Conservation (phyloP, 2,113 vertebrate species). For the Cochlearius cochlearius region DNA sequence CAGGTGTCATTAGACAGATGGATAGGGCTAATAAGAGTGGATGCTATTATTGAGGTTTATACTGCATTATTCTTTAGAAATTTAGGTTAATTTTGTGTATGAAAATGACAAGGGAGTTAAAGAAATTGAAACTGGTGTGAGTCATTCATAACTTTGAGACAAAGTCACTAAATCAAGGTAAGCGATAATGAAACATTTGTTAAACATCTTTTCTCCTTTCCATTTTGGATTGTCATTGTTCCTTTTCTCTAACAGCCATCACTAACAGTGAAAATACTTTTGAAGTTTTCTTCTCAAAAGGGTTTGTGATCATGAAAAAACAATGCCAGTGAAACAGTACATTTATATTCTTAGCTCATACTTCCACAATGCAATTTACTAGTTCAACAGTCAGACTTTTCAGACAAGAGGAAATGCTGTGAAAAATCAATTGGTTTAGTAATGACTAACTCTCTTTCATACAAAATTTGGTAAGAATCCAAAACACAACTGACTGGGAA, state of each 20-base stretch:
- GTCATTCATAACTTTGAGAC: background rate
- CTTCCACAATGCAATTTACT: background rate
- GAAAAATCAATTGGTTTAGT: background rate
- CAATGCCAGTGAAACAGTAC: background rate
- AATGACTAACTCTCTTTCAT: background rate
- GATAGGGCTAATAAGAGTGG: background rate
- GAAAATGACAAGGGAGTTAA: background rate
- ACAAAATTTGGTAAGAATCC: background rate
- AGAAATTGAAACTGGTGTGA: background rate
- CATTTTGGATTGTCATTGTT: background rate
- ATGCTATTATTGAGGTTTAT: background rate
- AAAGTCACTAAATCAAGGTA: background rate
- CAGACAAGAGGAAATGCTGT: background rate
- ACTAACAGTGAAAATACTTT: background rate
- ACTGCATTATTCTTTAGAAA: background rate
- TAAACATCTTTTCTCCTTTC: background rate
- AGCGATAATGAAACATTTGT: background rate
- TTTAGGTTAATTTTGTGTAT: background rate
- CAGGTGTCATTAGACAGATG: background rate
- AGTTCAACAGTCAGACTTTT: background rate
- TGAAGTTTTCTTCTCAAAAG: background rate
- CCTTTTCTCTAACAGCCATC: background rate
- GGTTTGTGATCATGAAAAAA: background rate
- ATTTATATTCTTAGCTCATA: background rate
- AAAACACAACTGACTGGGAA: background rate